A percentile compares a stretch with the other conserved stretches of the same genome.
These are phyloP conservation scores for Bombus huntii DNA, from an alignment of 1,140 invertebrate genomes.

Conservation along the genomic window DNA sequence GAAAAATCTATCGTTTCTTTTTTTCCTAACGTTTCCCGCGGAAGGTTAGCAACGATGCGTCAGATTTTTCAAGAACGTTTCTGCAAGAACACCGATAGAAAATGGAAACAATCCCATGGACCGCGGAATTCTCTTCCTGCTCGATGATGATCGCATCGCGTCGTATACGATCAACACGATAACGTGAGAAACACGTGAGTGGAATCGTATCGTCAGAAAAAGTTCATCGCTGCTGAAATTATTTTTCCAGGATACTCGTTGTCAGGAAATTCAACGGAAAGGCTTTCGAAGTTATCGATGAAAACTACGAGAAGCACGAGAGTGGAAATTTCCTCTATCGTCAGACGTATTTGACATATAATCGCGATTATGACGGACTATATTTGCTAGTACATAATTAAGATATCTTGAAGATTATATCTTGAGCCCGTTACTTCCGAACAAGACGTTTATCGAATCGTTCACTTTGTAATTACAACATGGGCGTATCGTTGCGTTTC, in stretches of 20 bases:
- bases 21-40: neutral
- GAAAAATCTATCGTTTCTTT: neutral
- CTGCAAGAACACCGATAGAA: neutral
- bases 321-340: neutral
- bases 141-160: neutral
- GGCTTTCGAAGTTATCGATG: neutral
- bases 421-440: no score
- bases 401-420: no score
- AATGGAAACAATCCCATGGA: constrained; percentile 7
- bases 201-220: neutral
- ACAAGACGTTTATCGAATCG: no score
- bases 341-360: no score
- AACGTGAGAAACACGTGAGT: neutral
- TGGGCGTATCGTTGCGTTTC: no score
- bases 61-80: constrained; percentile 18
- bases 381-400: no score
- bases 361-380: no score
- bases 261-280: neutral
- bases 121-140: constrained; percentile 1
- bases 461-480: no score
- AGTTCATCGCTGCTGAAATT: neutral
- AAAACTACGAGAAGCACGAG: neutral
- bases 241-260: neutral
- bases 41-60: neutral
- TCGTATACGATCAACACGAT: neutral